Evolutionary conservation across 2,113 vertebrate species (phyloP).

Genomic region (Vulpes lagopus): DNA sequence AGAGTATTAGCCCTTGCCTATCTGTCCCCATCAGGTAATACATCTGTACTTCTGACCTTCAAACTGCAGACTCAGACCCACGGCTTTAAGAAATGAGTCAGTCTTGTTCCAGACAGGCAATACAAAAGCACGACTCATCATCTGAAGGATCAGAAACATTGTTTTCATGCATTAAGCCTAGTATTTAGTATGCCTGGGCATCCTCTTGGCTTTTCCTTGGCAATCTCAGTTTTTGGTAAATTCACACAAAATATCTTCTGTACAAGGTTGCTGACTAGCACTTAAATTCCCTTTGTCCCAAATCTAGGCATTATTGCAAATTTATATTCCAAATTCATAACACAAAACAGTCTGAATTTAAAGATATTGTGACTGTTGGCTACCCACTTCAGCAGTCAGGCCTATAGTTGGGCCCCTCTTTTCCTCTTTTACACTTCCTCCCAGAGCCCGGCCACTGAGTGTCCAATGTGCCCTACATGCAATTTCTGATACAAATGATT

Average conservation of each 20-base stretch:
- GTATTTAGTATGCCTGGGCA: neutral
- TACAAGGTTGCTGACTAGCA: neutral
- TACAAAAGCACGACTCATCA: neutral
- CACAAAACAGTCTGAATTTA: neutral
- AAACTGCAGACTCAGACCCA: neutral
- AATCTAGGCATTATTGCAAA: neutral
- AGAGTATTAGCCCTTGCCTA: neutral
- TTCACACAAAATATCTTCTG: neutral
- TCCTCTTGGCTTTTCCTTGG: neutral
- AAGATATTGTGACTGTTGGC: neutral
- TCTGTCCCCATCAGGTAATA: neutral
- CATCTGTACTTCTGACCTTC: neutral
- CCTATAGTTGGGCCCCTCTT: neutral
- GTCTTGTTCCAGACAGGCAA: neutral
- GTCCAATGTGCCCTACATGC: neutral
- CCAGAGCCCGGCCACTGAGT: neutral
- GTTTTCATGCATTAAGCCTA: neutral
- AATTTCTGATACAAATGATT: slow-evolving; percentile 13
- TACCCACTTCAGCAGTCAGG: slow-evolving; percentile 3
- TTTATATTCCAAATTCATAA: neutral
- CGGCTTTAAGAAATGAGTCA: neutral
- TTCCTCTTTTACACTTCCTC: neutral
- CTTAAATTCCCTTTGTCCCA: neutral
- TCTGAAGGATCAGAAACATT: neutral
- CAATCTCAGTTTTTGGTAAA: slow-evolving; percentile 5